phyloP scores from a whole-genome alignment of 1,140 invertebrate genomes.

The Lasioglossum baleicum region DNA sequence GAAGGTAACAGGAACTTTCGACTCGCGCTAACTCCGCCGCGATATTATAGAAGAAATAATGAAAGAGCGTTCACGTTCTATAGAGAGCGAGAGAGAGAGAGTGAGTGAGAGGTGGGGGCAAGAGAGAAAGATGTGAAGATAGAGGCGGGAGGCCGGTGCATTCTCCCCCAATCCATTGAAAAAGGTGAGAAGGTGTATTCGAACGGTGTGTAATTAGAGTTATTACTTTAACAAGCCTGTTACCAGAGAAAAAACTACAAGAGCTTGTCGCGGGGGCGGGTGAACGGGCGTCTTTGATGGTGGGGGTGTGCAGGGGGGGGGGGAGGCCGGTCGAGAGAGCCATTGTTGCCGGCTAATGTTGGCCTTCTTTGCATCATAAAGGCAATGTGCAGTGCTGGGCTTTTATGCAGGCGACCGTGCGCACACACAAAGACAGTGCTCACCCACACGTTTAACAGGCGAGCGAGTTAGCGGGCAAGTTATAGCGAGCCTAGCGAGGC shows the following conservation, averaged over 20 bases:
- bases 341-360: slow-evolving; percentile 70
- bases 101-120: too few species aligned
- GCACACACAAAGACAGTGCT: slow-evolving; percentile 33
- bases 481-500: too few species aligned
- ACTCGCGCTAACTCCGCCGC: slow-evolving; percentile 36
- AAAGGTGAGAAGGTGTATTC: slow-evolving; percentile 71
- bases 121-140: too few species aligned
- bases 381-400: slow-evolving; percentile 55
- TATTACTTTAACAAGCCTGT: slow-evolving; percentile 73
- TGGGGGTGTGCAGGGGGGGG: background rate
- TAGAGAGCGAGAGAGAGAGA: background rate
- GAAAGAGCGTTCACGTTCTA: background rate
- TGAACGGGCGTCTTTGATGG: background rate
- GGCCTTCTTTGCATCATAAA: slow-evolving; percentile 72
- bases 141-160: slow-evolving; percentile 25
- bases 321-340: slow-evolving; percentile 41
- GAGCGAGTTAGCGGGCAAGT: background rate
- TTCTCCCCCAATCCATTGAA: slow-evolving; percentile 50
- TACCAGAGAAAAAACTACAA: slow-evolving; percentile 56
- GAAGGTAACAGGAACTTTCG: slow-evolving; percentile 56
- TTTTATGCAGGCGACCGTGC: slow-evolving; percentile 62
- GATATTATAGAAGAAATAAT: slow-evolving; percentile 38
- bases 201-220: slow-evolving; percentile 70
- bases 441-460: slow-evolving; percentile 27
- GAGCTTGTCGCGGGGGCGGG: slow-evolving; percentile 2